Base-by-base conservation (phyloP, 2,113 vertebrate genomes). In the Taurulus bubalis region DNA sequence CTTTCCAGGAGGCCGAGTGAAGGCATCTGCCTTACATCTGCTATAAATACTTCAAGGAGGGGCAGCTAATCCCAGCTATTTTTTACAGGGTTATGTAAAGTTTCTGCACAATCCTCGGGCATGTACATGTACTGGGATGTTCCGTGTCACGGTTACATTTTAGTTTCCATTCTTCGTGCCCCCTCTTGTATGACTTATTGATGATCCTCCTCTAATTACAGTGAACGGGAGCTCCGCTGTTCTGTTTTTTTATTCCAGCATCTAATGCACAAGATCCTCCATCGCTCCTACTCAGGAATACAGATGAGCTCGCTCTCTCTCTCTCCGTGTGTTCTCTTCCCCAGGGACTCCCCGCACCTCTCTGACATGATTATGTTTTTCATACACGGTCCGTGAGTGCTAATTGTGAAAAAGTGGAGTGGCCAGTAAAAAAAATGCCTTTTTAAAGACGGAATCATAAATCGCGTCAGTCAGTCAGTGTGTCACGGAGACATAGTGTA, bases 1-100 rank as follows among this genome's bases (percentile, higher is more conserved):
- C 53, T 75, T 77, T 77, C 8, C 69, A 92, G 89, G 85, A 75
- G 85, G 84, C 80, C 93, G 85, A 94, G 55, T 38, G 77, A 78
- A 79, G 26, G 28, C 87, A 55, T 76, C 85, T 66, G 66, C 75
- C 70, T 15, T 16, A 47, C 79, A 82, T 70, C 86, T 88, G 80
- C 80, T 84, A 84, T 58, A 89, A 58, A 89, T 49, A 85, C 73
- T 73, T 80, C 26, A 53, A 71, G 71, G 79, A 90, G 84, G 86
- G 32, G 87, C 81, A 87, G 85, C 77, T 90, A 81, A 58, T 53
- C 73, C 62, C 71, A 55, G 76, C 67, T 51, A 30, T 80, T 85
- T 70, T 68, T 32, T 65, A 49, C 56, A 59, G 78, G 66, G 45
- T 84, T 84, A 58, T 67, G 55, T 82, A 16, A 59, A 32, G 12